Base-by-base conservation (phyloP, 2,797 vertebrate species). In the Antrozous pallidus region DNA sequence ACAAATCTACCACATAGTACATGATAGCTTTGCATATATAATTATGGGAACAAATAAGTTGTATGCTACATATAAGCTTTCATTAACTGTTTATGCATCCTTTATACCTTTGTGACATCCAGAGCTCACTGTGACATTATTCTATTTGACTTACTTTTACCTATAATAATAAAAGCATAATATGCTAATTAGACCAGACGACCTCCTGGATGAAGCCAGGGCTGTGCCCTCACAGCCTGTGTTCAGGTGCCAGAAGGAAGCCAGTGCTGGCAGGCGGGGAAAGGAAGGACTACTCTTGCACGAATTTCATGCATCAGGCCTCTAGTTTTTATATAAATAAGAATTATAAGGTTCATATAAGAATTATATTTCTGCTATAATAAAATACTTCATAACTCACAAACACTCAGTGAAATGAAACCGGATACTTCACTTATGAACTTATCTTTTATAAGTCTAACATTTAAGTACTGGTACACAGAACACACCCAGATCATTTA, bases 261-360 rank as follows among this genome's bases (percentile, higher is more conserved):
- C 2, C 28, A 6, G 12, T 61, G 58, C 58, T 6, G 5, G 28
- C 28, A 61, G 28, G 2, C 28, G 1, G 13, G 58, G 2, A 28
- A 61, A 31, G 28, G 56, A 61, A 61, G 28, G 6, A 12, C 28
- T 61, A 61, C 13, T 61, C 28, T 61, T 61, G 28, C 28, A 61
- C 5, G 1, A 61, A 61, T 61, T 31, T 16, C 28, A 31, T 61
- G 28, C 28, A 61, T 16, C 1, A 0, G 28, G 58, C 28, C 58
- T 61, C 28, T 61, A 61, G 28, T 63, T 78, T 84, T 91, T 49
- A 47, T 38, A 69, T 79, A 83, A 83, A 47, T 47, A 75, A 38
- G 8, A 73, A 61, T 54, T 0, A 61, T 8, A 88, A 10, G 3
- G 8, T 69, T 47, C 13, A 63, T 18, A 24, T 63, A 47, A 79